Evolutionary conservation across 1,140 invertebrate species (phyloP).

Genomic region (Bombus fervidus): DNA sequence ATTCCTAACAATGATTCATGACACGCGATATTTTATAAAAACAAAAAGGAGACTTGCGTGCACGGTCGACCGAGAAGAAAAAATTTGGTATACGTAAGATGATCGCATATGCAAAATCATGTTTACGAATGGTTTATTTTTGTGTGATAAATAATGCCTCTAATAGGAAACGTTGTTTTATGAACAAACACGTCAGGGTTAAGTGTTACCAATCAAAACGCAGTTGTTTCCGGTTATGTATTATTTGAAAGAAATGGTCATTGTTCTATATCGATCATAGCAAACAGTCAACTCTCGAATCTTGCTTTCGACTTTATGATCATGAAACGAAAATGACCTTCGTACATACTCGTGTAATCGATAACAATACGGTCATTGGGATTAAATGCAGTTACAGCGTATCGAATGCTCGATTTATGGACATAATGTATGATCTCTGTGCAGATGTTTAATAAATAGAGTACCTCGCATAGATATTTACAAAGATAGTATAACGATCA

Average conservation of each 20-base stretch:
- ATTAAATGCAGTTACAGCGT: neutral
- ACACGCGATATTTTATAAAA: neutral
- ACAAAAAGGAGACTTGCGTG: neutral
- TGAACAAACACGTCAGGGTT: neutral
- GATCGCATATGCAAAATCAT: conserved; percentile 5
- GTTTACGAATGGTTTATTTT: neutral
- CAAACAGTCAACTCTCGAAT: neutral
- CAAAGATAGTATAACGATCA: neutral
- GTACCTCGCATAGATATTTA: neutral
- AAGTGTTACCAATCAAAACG: neutral
- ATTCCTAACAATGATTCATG: neutral
- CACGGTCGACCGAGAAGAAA: neutral
- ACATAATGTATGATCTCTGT: neutral
- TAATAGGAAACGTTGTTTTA: neutral
- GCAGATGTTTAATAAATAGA: neutral
- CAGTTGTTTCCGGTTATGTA: neutral
- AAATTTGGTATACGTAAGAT: neutral
- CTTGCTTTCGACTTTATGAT: neutral
- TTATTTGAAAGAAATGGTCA: neutral
- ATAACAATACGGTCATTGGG: neutral
- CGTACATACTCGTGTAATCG: neutral
- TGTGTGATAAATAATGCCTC: neutral
- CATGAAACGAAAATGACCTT: conserved; percentile 11
- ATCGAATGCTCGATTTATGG: neutral
- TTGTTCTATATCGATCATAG: neutral